phyloP scores from a whole-genome alignment of 2,113 vertebrate genomes.

The Chlamydotis undulata region DNA sequence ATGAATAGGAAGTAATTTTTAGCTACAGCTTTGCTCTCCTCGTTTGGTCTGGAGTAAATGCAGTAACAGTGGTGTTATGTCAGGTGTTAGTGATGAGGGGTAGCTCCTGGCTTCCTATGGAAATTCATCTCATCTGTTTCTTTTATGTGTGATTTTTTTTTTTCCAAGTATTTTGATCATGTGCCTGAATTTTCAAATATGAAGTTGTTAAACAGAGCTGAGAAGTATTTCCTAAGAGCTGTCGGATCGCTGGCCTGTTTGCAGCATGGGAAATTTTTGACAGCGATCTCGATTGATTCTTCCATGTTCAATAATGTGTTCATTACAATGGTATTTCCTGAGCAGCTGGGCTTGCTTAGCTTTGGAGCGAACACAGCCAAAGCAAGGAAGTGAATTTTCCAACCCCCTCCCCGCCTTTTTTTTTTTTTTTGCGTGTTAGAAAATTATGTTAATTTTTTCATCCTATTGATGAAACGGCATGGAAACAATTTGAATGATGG shows the following conservation, averaged over 20 bases:
- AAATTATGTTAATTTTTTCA: background rate
- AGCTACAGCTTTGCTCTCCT: background rate
- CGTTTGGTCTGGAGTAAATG: background rate
- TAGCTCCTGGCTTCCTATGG: background rate
- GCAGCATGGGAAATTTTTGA: slow-evolving; percentile 51
- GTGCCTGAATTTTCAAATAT: background rate
- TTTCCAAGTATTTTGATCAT: fast-evolving
- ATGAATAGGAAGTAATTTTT: background rate
- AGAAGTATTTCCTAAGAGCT: background rate
- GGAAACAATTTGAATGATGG: background rate
- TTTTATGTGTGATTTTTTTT: background rate
- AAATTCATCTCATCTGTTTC: background rate
- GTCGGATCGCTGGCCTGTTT: slow-evolving; percentile 24
- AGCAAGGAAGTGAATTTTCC: slow-evolving; percentile 65
- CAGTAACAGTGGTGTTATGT: background rate
- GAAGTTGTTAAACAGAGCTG: background rate
- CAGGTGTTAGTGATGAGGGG: background rate
- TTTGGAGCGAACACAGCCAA: slow-evolving; percentile 44
- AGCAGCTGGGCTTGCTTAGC: slow-evolving; percentile 78
- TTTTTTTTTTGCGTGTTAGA: background rate
- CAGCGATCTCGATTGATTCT: slow-evolving; percentile 47
- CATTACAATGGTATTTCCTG: slow-evolving; percentile 79
- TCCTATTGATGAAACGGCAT: background rate
- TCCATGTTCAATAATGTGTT: slow-evolving; percentile 72
- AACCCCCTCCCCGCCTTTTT: fast-evolving